A percentile compares a stretch with the other conserved stretches of the same genome.
Conservation (phyloP, 2,797 vertebrate genomes). For the Neomorphus geoffroyi region DNA sequence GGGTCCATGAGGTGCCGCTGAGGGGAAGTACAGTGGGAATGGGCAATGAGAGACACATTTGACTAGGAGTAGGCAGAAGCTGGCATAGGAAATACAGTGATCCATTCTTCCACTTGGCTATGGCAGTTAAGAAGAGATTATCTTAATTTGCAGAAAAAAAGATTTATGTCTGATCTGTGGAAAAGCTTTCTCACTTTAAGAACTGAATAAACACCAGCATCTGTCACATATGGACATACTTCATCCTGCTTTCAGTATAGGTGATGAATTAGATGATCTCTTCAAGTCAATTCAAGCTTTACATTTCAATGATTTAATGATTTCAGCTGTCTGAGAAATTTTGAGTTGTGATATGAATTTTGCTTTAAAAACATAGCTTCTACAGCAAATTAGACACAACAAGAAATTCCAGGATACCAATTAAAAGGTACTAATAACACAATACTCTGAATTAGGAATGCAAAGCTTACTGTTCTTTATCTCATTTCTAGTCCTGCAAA, state of each 20-base stretch:
- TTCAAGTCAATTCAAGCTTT: neutral
- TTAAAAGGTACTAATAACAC: neutral
- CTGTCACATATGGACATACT: neutral
- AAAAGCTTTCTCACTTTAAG: slow-evolving; percentile 10
- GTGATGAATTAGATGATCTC: slow-evolving; percentile 20
- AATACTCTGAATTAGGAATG: neutral
- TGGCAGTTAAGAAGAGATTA: neutral
- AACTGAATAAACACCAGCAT: neutral
- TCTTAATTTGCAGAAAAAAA: neutral
- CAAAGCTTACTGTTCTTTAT: neutral
- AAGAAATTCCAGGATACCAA: neutral
- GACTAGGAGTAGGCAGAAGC: neutral
- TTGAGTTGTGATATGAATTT: neutral
- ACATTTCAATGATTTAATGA: neutral
- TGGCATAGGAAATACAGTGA: rapidly evolving
- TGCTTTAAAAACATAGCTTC: neutral
- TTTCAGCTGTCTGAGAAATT: neutral
- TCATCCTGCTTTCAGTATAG: neutral
- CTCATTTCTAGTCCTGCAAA: neutral
- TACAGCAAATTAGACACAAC: neutral
- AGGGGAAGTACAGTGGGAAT: neutral
- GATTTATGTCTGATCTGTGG: neutral
- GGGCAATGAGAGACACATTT: neutral
- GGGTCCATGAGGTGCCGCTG: rapidly evolving
- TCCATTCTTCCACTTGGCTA: neutral